Percentiles rank a stretch among this genome's conserved stretches.
Conservation (phyloP, 2,113 vertebrate genomes). For the Stictonetta naevosa region DNA sequence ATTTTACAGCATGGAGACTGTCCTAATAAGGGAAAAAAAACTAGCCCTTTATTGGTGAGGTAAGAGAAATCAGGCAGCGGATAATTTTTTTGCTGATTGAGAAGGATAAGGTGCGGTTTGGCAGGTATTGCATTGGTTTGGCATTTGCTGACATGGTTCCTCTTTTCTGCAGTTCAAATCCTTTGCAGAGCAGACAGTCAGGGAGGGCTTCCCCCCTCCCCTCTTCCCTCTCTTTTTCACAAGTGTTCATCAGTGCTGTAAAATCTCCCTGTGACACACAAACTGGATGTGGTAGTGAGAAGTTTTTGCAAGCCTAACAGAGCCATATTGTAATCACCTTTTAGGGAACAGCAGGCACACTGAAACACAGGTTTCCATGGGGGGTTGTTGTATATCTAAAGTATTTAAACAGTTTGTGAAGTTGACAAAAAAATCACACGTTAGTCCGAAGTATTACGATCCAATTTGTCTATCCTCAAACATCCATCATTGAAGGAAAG, state of each 20-base stretch:
- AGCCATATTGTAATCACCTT: not conserved
- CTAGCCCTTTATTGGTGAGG: conserved; percentile 64
- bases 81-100: conserved; percentile 74
- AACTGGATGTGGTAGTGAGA: not conserved
- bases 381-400: not conserved
- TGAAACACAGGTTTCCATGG: not conserved
- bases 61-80: conserved; percentile 66
- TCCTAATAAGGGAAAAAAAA: conserved; percentile 80
- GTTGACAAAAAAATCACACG: not conserved
- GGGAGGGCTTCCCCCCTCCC: not conserved
- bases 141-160: conserved; percentile 66
- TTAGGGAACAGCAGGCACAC: rapidly evolving
- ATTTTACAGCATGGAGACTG: conserved; percentile 52
- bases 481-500: not conserved
- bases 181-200: conserved; percentile 22
- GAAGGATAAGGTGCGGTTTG: conserved; percentile 82
- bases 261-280: not conserved
- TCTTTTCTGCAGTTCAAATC: conserved; percentile 70
- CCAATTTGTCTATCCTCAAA: not conserved
- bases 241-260: not conserved
- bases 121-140: conserved; percentile 73
- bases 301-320: not conserved
- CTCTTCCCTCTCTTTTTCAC: not conserved
- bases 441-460: rapidly evolving
- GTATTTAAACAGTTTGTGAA: not conserved